Base-by-base conservation (phyloP, 2,113 vertebrate species). In the Ameiurus melas region DNA sequence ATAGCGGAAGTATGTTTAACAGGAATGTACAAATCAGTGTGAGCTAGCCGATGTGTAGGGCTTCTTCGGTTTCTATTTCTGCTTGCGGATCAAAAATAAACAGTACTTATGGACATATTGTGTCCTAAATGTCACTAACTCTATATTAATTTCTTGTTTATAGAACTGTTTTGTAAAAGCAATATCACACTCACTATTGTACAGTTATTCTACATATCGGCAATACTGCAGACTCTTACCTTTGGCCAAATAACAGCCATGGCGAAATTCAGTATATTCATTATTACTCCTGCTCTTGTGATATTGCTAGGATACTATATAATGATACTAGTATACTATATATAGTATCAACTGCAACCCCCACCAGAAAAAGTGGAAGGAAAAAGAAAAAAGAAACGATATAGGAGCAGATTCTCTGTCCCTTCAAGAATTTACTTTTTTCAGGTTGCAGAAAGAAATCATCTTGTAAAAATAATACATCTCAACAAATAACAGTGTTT, bases 391-490 rank as follows among this genome's bases (percentile, higher is more conserved):
- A n/a, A 30, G 1, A 30, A 17, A 19, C 20, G 25, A 5, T 47
- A 6, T 51, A 30, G n/a, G 6, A 80, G 30, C 2, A 80, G 14
- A 80, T 80, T 55, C 27, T 55, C 27, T 80, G 13, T 53, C 7
- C 51, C 51, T 53, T 55, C 47, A 79, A 19, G 27, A 55, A 55
- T 53, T 79, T 55, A 30, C 27, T 77, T 30, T 55, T n/a, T 55
- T 80, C n/a, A 33, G 6, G 16, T 27, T 2, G 12, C 73, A 51
- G 43, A 27, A 51, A 78, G 13, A 78, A 78, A 51, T 17, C 43
- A 51, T 78, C 22, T 57, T 55, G 27, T 80, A 80, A 80, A 80
- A 80, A 80, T 79, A 80, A 55, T 55, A 20, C 27, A 80, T 80
- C 16, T 4, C 13, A 80, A 80, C 77, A 80, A 80, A 80, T 80